These are phyloP conservation scores for Onthophagus taurus DNA, from an alignment of 1,140 invertebrate genomes.

Conservation along the genomic window DNA sequence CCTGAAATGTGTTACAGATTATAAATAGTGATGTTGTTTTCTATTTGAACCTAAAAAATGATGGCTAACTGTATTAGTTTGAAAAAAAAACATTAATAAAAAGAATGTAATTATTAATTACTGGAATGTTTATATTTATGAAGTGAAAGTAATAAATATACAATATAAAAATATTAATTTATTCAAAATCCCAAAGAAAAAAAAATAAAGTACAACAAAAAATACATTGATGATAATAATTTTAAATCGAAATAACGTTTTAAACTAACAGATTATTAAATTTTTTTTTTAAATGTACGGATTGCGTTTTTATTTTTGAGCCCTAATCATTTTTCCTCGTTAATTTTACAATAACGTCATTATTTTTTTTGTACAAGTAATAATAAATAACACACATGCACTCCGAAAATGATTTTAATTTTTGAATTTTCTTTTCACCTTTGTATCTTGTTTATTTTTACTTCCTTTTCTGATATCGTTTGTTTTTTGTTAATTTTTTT, in stretches of 20 bases:
- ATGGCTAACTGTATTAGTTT: too few relatives aligned
- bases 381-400: background rate
- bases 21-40: too few relatives aligned
- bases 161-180: slow-evolving; percentile 14
- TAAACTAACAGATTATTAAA: slow-evolving; percentile 7
- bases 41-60: too few relatives aligned
- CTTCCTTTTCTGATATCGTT: too few relatives aligned
- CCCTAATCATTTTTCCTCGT: slow-evolving; percentile 8
- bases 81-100: background rate
- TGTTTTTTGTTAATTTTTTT: too few relatives aligned
- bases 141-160: slow-evolving; percentile 10
- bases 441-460: too few relatives aligned
- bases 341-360: slow-evolving; percentile 10
- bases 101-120: background rate
- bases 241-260: too few relatives aligned
- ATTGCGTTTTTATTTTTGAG: slow-evolving; percentile 11
- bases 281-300: slow-evolving; percentile 4
- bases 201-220: too few relatives aligned
- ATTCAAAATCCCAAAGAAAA: slow-evolving; percentile 11
- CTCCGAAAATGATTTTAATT: too few relatives aligned
- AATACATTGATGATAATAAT: too few relatives aligned
- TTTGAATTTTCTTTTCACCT: too few relatives aligned
- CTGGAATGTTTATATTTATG: background rate
- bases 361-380: slow-evolving; percentile 11
- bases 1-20: too few relatives aligned